Evolutionary conservation across 2,888 invertebrate genomes (phyloP), one percentile per base, ranked within the genome.

Genomic region (Oegoconia quadripuncta): DNA sequence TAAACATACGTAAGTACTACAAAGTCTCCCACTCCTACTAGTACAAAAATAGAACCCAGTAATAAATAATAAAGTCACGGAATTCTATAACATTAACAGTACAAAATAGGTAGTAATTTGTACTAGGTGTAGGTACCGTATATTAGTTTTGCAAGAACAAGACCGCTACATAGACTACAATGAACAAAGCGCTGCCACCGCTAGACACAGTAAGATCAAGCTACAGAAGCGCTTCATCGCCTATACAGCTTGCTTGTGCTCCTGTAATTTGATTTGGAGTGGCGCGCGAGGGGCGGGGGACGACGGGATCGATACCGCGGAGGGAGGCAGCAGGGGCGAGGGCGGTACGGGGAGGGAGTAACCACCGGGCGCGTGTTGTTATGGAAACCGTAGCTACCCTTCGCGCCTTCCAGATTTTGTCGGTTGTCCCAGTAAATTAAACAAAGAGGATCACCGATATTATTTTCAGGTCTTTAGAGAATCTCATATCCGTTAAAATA

Each of bases 251-350:
- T 32, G 60, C 64, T 58, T 53, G 58, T 60, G 66, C 59, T 58
- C 78, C 77, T 81, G 86, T 84, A 84, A 84, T 84, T 86, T 83
- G 84, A 86, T 86, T 86, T 86, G 83, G 84, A 78, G 83, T 74
- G 74, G 73, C 50, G 79, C 73, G 70, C 58, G 72, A 42, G 58
- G 59, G 47, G 57, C 60, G 61, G 63, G 54, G 64, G 48, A 45
- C 53, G 41, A 49, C 48, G 55, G 59, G 78, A 68, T 71, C 70
- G 74, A 72, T 71, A 74, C 47, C 48, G 46, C 52, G 62, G 51
- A 60, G 52, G 57, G 55, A 49, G 46, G 46, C 42, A 39, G 20
- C 16, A 7, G 45, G 46, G 49, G 42, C 44, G 26, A 13, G 26
- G 3, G 45, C 37, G 45, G 47, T 41, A 50, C 46, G 42, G 40